These are phyloP conservation scores for Sturnus vulgaris DNA, from an alignment of 2,113 vertebrate species.

Conservation along the genomic window DNA sequence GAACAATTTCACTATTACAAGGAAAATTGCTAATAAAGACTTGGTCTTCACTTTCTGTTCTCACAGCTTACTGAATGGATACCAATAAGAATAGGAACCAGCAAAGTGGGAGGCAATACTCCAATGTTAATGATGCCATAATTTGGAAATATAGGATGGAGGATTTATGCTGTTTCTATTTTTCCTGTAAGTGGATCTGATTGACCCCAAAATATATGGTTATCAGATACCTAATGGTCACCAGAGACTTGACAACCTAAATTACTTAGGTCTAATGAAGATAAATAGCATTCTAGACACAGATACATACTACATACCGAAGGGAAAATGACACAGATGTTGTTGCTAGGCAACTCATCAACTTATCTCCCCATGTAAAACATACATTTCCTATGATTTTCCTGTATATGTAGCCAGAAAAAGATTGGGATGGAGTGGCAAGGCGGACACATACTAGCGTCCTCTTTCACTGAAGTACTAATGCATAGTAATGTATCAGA, in stretches of 20 bases:
- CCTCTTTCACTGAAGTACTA: not conserved
- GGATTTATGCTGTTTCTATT: constrained; percentile 18
- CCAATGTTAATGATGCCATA: not conserved
- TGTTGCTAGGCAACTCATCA: constrained; percentile 82
- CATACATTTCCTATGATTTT: constrained; percentile 1
- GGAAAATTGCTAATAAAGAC: not conserved
- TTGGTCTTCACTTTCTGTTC: not conserved
- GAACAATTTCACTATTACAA: not conserved
- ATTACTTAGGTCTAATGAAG: constrained; percentile 75
- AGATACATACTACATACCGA: constrained; percentile 5
- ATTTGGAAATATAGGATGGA: not conserved
- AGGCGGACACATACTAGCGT: not conserved
- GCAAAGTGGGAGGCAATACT: not conserved
- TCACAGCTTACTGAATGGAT: not conserved
- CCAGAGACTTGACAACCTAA: constrained; percentile 67
- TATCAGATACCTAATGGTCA: constrained; percentile 66
- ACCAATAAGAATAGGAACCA: not conserved
- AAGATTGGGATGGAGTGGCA: rapidly evolving
- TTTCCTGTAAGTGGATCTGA: constrained; percentile 6
- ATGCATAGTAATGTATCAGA: not conserved
- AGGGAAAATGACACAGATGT: constrained; percentile 61
- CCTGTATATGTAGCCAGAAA: not conserved
- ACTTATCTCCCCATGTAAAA: constrained; percentile 51
- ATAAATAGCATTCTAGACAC: constrained; percentile 67
- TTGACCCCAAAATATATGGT: constrained; percentile 54